These are phyloP conservation scores for Ctenicera cuprea DNA, from an alignment of 2,888 invertebrate species.

Conservation along the genomic window DNA sequence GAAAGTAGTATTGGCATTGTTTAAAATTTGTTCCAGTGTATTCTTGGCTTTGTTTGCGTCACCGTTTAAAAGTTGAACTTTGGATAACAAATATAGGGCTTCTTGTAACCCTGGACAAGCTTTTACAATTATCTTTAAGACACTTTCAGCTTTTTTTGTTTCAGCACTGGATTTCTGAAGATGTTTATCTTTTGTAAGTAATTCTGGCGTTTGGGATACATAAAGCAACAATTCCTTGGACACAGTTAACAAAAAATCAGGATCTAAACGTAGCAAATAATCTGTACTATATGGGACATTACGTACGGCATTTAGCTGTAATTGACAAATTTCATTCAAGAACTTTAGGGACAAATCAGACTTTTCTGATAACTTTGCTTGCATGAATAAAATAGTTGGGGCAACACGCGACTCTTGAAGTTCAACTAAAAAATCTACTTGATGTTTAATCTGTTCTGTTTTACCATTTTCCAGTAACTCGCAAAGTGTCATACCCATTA, in stretches of 20 bases:
- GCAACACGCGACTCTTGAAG: conserved; percentile 82
- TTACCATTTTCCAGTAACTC: conserved; percentile 85
- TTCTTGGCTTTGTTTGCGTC: conserved; percentile 83
- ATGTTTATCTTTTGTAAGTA: conserved; percentile 61
- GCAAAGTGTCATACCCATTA: conserved; percentile 89
- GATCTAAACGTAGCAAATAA: conserved; percentile 86
- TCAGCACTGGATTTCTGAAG: conserved; percentile 65
- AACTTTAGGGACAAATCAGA: conserved; percentile 76
- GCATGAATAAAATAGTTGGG: conserved; percentile 81
- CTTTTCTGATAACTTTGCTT: conserved; percentile 78
- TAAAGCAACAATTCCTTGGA: conserved; percentile 85
- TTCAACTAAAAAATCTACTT: conserved; percentile 90
- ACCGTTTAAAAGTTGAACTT: conserved; percentile 87
- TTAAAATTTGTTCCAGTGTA: conserved; percentile 83
- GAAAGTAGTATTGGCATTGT: conserved; percentile 84
- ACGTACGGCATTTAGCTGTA: conserved; percentile 73
- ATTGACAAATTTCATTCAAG: conserved; percentile 79
- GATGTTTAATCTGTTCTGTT: conserved; percentile 86
- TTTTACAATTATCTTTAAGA: conserved; percentile 83
- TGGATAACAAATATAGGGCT: conserved; percentile 83
- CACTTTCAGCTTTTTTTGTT: conserved; percentile 77
- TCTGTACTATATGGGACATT: conserved; percentile 82
- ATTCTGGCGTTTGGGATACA: conserved; percentile 74
- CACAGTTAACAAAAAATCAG: conserved; percentile 89
- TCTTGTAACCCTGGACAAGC: conserved; percentile 88